Percentiles rank a stretch among this genome's conserved stretches.
phyloP scores from a whole-genome alignment of 35 echinoderm and acorn worm genomes.

The Ophiothrix spiculata region DNA sequence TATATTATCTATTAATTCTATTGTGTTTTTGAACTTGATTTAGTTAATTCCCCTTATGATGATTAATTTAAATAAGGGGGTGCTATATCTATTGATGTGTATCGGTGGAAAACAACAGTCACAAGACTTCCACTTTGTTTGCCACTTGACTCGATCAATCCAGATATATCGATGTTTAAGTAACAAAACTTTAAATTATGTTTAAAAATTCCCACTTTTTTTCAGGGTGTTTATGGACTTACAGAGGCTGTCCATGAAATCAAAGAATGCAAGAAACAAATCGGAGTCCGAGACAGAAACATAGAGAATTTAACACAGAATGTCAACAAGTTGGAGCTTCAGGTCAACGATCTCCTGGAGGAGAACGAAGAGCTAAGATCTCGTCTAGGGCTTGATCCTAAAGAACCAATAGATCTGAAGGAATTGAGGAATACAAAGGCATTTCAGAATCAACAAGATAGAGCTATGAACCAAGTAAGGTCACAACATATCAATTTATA shows the following conservation, averaged over 20 bases:
- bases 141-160: too few relatives aligned
- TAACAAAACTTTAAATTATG: too few relatives aligned
- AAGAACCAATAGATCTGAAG: constrained; percentile 78
- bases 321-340: constrained; percentile 87
- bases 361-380: constrained; percentile 95
- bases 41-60: too few relatives aligned
- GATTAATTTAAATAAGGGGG: too few relatives aligned
- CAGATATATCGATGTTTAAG: too few relatives aligned
- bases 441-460: constrained; percentile 86
- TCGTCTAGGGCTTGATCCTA: constrained; percentile 76
- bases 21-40: too few relatives aligned
- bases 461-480: constrained; percentile 87
- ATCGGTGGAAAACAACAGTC: too few relatives aligned
- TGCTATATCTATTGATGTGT: too few relatives aligned
- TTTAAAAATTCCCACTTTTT: too few relatives aligned
- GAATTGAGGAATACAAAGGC: constrained; percentile 59
- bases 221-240: constrained; percentile 88
- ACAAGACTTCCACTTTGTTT: too few relatives aligned
- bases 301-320: constrained; percentile 90
- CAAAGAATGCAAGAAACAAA: constrained; percentile 89
- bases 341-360: constrained; percentile 86
- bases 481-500: too few relatives aligned
- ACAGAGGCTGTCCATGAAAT: constrained; percentile 95
- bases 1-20: too few relatives aligned
- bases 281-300: constrained; percentile 83